Evolutionary conservation across 2,113 vertebrate genomes (phyloP).

Genomic region (Myocastor coypus): DNA sequence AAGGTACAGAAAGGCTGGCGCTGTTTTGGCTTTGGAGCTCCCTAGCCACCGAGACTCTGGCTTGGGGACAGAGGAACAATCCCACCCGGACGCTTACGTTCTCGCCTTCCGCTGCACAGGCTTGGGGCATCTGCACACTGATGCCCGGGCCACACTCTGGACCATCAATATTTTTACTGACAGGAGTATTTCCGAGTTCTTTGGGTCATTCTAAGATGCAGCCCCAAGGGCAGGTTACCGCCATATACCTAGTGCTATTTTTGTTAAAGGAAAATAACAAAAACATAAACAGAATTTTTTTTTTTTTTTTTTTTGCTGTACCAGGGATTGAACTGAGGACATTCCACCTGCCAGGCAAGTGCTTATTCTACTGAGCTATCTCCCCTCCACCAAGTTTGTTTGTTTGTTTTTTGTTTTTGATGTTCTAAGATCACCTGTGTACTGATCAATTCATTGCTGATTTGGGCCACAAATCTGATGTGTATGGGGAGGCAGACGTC

Average conservation of each 20-base stretch:
- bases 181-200: background rate
- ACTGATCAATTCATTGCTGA: background rate
- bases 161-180: no score
- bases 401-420: background rate
- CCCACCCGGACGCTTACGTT: background rate
- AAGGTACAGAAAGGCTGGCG: background rate
- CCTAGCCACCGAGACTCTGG: background rate
- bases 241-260: background rate
- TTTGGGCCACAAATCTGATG: background rate
- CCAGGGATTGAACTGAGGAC: no score
- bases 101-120: background rate
- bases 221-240: background rate
- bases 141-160: no score
- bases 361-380: no score
- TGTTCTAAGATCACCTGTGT: conserved; percentile 12
- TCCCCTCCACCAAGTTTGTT: no score
- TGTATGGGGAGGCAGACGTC: background rate
- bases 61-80: background rate
- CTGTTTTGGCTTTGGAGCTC: background rate
- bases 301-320: background rate
- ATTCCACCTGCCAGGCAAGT: no score
- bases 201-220: background rate
- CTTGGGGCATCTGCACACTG: background rate
- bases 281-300: background rate
- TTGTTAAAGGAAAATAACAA: background rate